Percentiles rank a stretch among this genome's conserved stretches.
Conservation (phyloP, 30 jellyfish, hydroid and myxozoan genomes). For the Aurelia sp. region DNA sequence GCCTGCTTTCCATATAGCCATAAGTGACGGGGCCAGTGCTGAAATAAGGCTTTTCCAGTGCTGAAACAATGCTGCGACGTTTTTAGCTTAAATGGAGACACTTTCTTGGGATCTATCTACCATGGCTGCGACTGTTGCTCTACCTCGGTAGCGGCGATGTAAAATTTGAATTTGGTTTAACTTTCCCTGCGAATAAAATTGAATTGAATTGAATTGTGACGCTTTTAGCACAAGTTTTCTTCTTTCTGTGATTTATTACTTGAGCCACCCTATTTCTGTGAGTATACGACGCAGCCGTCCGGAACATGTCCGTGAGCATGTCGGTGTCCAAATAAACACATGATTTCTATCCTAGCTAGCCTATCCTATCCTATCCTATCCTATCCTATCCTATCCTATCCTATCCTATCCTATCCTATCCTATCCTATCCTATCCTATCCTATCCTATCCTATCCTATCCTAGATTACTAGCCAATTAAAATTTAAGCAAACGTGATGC, state of each 20-base stretch:
- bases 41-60: slow-evolving; percentile 26
- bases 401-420: too few species aligned
- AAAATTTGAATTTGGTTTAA: slow-evolving; percentile 18
- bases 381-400: too few species aligned
- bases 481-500: background rate
- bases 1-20: slow-evolving; percentile 15
- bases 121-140: background rate
- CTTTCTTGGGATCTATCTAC: slow-evolving; percentile 13
- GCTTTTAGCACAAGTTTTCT: slow-evolving; percentile 8
- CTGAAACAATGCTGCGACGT: slow-evolving; percentile 4
- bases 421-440: too few species aligned
- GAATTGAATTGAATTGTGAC: too few species aligned
- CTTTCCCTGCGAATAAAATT: slow-evolving; percentile 10
- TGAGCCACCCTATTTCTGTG: background rate
- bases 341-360: too few species aligned
- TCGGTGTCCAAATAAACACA: background rate
- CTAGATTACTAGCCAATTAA: slow-evolving; percentile 10
- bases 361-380: too few species aligned
- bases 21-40: slow-evolving; percentile 13
- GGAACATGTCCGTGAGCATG: background rate
- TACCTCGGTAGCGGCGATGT: slow-evolving; percentile 11
- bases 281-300: background rate
- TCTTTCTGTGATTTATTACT: background rate
- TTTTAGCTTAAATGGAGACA: slow-evolving; percentile 8
- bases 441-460: too few species aligned